Evolutionary conservation across 2,797 vertebrate genomes (phyloP), one percentile per base, ranked within the genome.

Genomic region (Takifugu rubripes): DNA sequence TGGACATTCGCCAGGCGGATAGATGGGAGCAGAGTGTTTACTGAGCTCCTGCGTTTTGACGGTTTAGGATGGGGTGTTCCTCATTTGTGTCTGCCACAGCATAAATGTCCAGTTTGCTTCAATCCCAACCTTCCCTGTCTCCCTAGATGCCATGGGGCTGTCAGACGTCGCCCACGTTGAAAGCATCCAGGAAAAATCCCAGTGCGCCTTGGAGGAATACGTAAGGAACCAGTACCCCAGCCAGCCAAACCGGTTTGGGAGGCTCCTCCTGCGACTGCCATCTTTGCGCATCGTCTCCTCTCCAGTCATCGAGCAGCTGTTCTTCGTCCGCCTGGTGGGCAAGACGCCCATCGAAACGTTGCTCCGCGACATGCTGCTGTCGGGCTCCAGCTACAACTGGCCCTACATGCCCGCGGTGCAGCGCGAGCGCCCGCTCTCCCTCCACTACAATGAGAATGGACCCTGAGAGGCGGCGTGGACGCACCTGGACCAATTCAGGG

Each of bases 281-380:
- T 94, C 94, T 0, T 88, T 95, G 36, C 92, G 94, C 61, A 92
- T 93, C 21, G 92, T 94, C 60, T 93, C 94, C 0, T 94, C 93
- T 0, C 93, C 93, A 0, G 93, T 94, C 75, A 94, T 95, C 42
- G 94, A 95, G 84, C 94, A 94, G 84, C 92, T 95, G 68, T 95
- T 95, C 77, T 95, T 95, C 5, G 93, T 95, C 25, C 92, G 92
- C 5, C 85, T 95, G 64, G 94, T 95, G 0, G 94, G 94, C 51
- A 94, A 95, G 85, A 95, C 94, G 0, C 94, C 94, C 65, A 95
- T 95, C 52, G 94, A 95, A 88, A 94, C 93, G 11, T 88, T 94
- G 54, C 92, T 95, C 0, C 90, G 93, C 0, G 94, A 95, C 86
- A 95, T 95, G 94, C 89, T 95, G 54, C 89, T 95, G 3, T 94